phyloP scores from a whole-genome alignment of 2,113 vertebrate species.

The Alexandromys fortis region DNA sequence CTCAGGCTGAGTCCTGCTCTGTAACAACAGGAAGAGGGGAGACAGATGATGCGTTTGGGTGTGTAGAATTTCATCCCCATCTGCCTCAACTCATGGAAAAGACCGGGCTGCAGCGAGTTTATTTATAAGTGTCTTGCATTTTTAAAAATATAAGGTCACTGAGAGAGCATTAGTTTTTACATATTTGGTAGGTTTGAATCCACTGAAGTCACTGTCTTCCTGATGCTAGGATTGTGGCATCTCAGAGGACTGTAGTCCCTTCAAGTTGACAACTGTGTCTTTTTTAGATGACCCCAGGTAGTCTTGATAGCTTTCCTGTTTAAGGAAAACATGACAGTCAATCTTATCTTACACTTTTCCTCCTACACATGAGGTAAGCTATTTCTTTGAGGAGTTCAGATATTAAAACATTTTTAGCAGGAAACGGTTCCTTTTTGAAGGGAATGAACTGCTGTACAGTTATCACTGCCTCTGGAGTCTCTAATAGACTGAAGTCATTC shows the following conservation, averaged over 20 bases:
- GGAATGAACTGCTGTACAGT: not conserved
- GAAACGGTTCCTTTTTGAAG: not conserved
- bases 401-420: not conserved
- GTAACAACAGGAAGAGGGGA: not conserved
- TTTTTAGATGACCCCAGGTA: not conserved
- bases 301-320: not conserved
- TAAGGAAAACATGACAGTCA: not conserved
- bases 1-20: not conserved
- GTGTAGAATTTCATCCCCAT: not conserved
- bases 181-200: not conserved
- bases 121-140: not conserved
- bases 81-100: not conserved
- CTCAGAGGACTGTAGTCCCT: not conserved
- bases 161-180: not conserved
- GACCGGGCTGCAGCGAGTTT: not conserved
- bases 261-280: not conserved
- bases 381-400: not conserved
- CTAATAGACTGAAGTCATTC: not conserved
- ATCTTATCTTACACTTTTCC: not conserved
- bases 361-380: not conserved
- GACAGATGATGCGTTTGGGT: not conserved
- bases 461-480: not conserved
- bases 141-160: not conserved
- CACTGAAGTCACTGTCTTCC: not conserved
- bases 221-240: not conserved